These are phyloP conservation scores for Macrostomum lignano DNA, from an alignment of 1,140 invertebrate species.

Conservation along the genomic window DNA sequence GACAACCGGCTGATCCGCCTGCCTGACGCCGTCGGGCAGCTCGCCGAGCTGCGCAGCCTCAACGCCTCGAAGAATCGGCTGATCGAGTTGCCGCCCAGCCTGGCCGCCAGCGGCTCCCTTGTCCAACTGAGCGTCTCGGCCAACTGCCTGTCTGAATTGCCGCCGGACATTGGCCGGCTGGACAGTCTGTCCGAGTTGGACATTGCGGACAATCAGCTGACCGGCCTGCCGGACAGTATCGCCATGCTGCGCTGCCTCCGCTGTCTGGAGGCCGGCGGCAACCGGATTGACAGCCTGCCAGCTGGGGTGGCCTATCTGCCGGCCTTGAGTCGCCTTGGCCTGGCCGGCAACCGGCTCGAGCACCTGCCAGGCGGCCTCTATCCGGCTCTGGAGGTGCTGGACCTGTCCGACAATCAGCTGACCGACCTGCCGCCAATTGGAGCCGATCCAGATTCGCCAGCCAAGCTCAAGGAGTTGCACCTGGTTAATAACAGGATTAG, in stretches of 20 bases:
- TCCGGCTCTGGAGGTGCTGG: constrained; percentile 6
- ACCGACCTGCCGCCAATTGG: constrained; percentile 5
- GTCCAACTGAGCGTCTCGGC: constrained; percentile 4
- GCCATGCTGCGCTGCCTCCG: no score
- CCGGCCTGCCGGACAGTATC: constrained; percentile 18
- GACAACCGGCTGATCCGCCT: constrained; percentile 29
- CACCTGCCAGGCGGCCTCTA: no score
- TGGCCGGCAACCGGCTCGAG: no score
- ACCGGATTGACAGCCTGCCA: no score
- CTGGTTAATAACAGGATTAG: constrained; percentile 28
- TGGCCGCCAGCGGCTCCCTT: neutral
- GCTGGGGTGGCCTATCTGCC: no score
- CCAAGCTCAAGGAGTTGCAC: neutral
- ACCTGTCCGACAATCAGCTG: no score
- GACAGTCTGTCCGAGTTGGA: constrained; percentile 16
- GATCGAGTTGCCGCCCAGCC: neutral
- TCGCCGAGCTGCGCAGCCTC: constrained; percentile 17
- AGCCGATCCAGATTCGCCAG: constrained; percentile 2
- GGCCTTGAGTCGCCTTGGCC: no score
- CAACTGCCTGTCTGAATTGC: constrained; percentile 21
- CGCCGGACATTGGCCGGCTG: constrained; percentile 15
- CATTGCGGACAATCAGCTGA: constrained; percentile 21
- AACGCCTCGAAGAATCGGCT: constrained; percentile 8
- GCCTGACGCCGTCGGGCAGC: constrained; percentile 14
- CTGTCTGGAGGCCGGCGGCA: no score